Base-by-base conservation (phyloP, 2,797 vertebrate genomes). In the Pipistrellus pygmaeus region DNA sequence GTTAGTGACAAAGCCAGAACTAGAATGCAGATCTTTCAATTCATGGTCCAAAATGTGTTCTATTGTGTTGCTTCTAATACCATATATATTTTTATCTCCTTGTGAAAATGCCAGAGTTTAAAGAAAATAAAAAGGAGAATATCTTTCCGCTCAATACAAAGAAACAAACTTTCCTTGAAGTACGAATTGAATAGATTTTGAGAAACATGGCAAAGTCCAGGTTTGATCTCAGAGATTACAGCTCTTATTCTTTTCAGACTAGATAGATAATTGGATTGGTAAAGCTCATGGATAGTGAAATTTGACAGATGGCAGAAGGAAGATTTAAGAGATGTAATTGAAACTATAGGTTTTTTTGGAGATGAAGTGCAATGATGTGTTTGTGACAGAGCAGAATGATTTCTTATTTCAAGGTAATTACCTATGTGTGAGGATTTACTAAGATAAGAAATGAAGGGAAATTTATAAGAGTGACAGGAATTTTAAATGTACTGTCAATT, bases 141-240 rank as follows among this genome's bases (percentile, higher is more conserved):
- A 35, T 83, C 75, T 96, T 84, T 51, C 53, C 27, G 80, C n/a
- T 85, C 57, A 69, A 44, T 81, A 25, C 60, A 88, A 64, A 57
- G 57, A 77, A 57, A 76, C 27, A 85, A 91, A 81, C 21, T 80
- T 87, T 57, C 55, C 72, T 46, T 85, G 69, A 85, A 38, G 12
- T 60, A 2, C 0, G 57, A 85, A 35, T 82, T 93, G 35, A 81
- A 38, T 90, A 48, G 32, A 18, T 84, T 6, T 76, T 92, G 30
- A 48, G 57, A 86, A 2, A 3, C 60, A 44, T 41, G 88, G 21
- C 1, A 93, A 85, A 73, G 92, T 30, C 5, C 8, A 41, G 10
- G 84, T 88, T 93, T n/a, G 15, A 77, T 85, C 38, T n/a, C 46
- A 78, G 85, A 83, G 69, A 92, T 94, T 84, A 87, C 27, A 38